These are phyloP conservation scores for Drosophila prosaltans DNA, from an alignment of 1,140 invertebrate species.

Conservation along the genomic window DNA sequence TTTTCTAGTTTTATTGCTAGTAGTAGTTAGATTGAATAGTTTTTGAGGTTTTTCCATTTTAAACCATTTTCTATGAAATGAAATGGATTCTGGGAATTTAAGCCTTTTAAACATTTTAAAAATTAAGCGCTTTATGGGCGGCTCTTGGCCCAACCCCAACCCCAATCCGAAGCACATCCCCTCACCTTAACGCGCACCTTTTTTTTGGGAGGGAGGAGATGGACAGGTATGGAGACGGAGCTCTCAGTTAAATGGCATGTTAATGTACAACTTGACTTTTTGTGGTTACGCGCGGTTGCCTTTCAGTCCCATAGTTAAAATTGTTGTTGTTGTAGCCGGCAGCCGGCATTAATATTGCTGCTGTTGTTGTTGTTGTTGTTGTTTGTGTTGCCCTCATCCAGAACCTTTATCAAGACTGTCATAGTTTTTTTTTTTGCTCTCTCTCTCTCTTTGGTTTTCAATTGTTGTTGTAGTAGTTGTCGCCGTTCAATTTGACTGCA, in stretches of 20 bases:
- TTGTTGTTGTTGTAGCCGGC: conserved; percentile 17
- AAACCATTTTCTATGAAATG: not conserved
- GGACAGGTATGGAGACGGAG: conserved; percentile 5
- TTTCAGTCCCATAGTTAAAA: conserved; percentile 14
- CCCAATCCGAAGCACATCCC: not conserved
- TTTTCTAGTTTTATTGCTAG: no score
- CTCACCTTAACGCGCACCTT: not conserved
- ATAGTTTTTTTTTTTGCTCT: conserved; percentile 40
- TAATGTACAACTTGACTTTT: conserved; percentile 62
- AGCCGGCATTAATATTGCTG: conserved; percentile 20
- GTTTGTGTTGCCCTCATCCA: conserved; percentile 41
- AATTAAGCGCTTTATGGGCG: not conserved
- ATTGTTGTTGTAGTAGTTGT: conserved; percentile 49
- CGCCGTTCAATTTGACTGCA: conserved; percentile 72
- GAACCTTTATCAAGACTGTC: conserved; percentile 65
- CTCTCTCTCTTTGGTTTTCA: not conserved
- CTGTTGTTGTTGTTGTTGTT: conserved; percentile 37
- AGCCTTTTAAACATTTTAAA: not conserved
- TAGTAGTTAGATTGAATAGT: no score
- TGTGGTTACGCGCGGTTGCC: conserved; percentile 73
- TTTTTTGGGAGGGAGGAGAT: not conserved
- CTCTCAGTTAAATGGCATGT: conserved; percentile 57
- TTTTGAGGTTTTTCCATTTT: no score
- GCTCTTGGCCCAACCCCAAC: not conserved
- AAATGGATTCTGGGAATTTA: not conserved